These are phyloP conservation scores for Aegotheles bennettii DNA, from an alignment of 2,113 vertebrate species.

Conservation along the genomic window DNA sequence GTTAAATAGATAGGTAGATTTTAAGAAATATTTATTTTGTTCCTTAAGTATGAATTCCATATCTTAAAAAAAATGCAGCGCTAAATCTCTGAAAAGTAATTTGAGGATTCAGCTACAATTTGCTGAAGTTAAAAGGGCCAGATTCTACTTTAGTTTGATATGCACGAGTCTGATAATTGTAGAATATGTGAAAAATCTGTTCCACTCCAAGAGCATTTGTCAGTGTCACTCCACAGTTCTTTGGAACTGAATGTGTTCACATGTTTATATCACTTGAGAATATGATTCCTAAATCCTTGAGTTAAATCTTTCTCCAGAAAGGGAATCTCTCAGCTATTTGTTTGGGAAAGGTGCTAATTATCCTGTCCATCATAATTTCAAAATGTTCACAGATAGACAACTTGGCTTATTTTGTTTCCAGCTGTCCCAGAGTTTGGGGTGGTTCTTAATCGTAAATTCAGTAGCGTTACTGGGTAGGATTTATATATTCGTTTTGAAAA, in stretches of 20 bases:
- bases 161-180: neutral
- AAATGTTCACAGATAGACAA: neutral
- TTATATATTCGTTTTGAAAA: neutral
- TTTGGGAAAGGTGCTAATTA: conserved; percentile 50
- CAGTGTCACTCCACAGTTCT: neutral
- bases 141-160: neutral
- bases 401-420: neutral
- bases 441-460: neutral
- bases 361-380: neutral
- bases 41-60: neutral
- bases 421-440: conserved; percentile 46
- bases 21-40: conserved; percentile 18
- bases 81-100: neutral
- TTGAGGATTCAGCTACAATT: conserved; percentile 17
- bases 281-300: neutral
- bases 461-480: neutral
- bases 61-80: neutral
- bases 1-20: conserved; percentile 17
- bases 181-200: neutral
- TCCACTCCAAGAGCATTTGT: neutral
- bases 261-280: neutral
- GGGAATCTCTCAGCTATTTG: neutral
- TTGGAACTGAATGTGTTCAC: neutral
- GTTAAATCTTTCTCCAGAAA: neutral
- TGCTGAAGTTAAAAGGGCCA: neutral